Base-by-base conservation (phyloP, 2,888 invertebrate genomes). In the Oligia strigilis region DNA sequence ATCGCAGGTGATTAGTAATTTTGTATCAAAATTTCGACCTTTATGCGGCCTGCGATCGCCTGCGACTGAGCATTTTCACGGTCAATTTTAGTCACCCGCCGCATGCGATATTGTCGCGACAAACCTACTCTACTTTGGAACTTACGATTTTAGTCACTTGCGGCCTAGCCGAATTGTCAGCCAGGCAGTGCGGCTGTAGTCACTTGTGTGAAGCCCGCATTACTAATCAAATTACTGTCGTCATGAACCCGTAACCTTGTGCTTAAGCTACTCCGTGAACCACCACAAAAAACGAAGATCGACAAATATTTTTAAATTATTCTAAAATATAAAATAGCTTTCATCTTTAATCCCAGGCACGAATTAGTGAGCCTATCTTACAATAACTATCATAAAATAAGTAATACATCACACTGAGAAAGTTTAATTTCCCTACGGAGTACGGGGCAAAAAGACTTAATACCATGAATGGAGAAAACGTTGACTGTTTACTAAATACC, bases 341-440 rank as follows among this genome's bases (percentile, higher is more conserved):
- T 60, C 4, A 3, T 36, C 8, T 71, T 62, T 46, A 52, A 29
- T 36, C 62, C 43, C 23, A 71, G 40, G 14, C 49, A 55, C 14
- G 19, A 52, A 23, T 46, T 73, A 69, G 71, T 40, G 5, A 36
- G 46, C 23, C 23, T 52, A 49, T 62, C 55, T 55, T 43, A 62
- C 13, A 75, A 69, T 40, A 73, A 36, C 49, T 74, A 62, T 85
- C 60, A 85, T 75, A 72, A 72, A 85, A 72, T 76, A 75, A 75
- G 29, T 82, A 74, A 64, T 82, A 81, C 82, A 70, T 69, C 82
- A 81, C 29, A 29, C 14, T 60, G 40, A 14, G 64, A 62, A 72
- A 75, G 49, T 81, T 74, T 82, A 85, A 83, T 83, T 85, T 83
- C 86, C 82, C 82, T 23, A 5, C 6, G 82, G 82, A 17, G 4